Conservation (phyloP, 92 coral and sea anemone species). For the Umimayanthus chanpuru region DNA sequence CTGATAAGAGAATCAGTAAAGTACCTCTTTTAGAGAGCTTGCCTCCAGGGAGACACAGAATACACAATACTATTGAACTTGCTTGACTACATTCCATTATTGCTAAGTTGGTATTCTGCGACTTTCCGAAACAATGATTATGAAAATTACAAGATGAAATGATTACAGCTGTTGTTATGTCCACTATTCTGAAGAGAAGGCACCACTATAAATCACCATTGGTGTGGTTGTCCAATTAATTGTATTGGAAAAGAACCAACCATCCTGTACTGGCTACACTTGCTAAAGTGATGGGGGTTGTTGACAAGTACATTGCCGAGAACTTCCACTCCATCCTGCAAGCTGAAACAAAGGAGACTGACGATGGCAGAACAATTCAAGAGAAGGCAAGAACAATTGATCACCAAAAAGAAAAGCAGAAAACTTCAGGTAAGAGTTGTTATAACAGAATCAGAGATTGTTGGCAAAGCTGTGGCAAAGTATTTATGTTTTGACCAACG, state of each 20-base stretch:
- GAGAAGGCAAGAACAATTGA: slow-evolving; percentile 31
- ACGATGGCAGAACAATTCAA: slow-evolving; percentile 27
- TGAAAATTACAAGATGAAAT: slow-evolving; percentile 54
- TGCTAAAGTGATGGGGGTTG: background rate
- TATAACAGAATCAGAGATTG: too few relatives aligned
- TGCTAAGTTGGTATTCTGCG: slow-evolving; percentile 54
- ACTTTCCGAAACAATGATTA: slow-evolving; percentile 50
- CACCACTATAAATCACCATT: slow-evolving; percentile 68
- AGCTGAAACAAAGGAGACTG: slow-evolving; percentile 41
- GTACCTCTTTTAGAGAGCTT: background rate
- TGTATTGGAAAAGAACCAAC: slow-evolving; percentile 53
- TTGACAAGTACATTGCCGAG: slow-evolving; percentile 52
- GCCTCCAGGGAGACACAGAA: background rate
- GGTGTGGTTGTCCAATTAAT: slow-evolving; percentile 64
- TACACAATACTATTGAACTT: slow-evolving; percentile 42
- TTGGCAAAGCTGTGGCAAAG: too few relatives aligned
- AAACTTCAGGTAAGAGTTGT: too few relatives aligned
- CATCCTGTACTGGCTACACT: slow-evolving; percentile 1
- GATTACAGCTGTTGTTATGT: slow-evolving; percentile 66
- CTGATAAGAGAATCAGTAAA: slow-evolving; percentile 26
- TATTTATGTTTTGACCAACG: too few relatives aligned
- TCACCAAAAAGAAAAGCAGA: too few relatives aligned
- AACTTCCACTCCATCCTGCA: slow-evolving; percentile 47
- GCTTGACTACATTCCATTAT: slow-evolving; percentile 47
- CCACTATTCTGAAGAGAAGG: slow-evolving; percentile 47